Conservation (phyloP, 2,113 vertebrate species). For the Rafetus swinhoei region DNA sequence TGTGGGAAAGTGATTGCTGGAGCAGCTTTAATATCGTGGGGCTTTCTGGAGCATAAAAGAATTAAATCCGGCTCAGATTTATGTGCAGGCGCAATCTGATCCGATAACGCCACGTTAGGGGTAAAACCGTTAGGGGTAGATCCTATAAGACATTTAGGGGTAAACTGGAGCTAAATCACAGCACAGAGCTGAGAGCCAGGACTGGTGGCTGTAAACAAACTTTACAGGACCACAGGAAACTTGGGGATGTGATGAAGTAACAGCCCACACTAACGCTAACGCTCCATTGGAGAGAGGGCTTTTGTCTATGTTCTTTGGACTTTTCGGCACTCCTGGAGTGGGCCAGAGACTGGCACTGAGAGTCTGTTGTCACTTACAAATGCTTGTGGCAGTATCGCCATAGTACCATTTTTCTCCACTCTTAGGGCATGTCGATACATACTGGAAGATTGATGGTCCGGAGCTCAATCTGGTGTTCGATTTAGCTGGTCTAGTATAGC, state of each 20-base stretch:
- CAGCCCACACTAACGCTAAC: not conserved
- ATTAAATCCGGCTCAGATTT: rapidly evolving
- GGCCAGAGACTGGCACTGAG: not conserved
- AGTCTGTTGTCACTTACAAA: no score
- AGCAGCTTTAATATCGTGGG: rapidly evolving
- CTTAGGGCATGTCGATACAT: not conserved
- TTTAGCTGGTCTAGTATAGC: no score
- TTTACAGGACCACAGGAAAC: no score
- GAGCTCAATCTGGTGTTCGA: no score
- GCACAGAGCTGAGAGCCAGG: no score
- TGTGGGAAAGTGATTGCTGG: not conserved
- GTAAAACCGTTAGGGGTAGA: no score
- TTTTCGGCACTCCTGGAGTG: not conserved
- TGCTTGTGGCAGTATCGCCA: not conserved
- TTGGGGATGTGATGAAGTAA: not conserved
- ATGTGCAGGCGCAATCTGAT: rapidly evolving
- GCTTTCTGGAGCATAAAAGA: rapidly evolving
- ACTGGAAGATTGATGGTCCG: no score
- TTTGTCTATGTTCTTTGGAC: not conserved
- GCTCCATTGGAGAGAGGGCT: not conserved
- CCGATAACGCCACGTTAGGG: not conserved
- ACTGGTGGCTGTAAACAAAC: no score
- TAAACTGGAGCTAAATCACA: no score
- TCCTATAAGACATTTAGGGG: no score
- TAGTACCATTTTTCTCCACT: not conserved